Base-by-base conservation (phyloP, 2,113 vertebrate species). In the Indicator indicator region DNA sequence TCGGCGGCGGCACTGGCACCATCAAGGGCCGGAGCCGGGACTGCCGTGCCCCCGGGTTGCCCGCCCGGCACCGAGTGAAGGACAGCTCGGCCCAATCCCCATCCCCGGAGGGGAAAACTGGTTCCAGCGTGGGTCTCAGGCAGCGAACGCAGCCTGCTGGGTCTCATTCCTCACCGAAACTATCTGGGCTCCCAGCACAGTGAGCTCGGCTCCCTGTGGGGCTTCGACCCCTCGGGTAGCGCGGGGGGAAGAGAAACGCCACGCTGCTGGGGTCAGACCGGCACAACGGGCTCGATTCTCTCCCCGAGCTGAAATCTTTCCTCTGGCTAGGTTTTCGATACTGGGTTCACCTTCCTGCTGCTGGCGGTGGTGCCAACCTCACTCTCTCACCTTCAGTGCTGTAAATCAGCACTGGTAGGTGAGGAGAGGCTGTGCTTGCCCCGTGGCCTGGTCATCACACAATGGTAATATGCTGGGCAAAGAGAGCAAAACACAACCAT, bases 81-180 rank as follows among this genome's bases (percentile, higher is more conserved):
- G 21, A 3, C 81, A 0, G 50, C 48, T n/a, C 0, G 33, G 15
- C 28, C 52, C 72, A 0, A 56, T 40, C 67, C 5, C 24, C 82
- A 2, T 81, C 40, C 54, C 33, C 23, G 9, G 7, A 1, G 18
- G 18, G 16, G 7, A 3, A 3, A 16, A 4, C 32, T 11, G 9
- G 4, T n/a, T 42, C 28, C 54, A 2, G 0, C 56, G 0, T 0
- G 23, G 2, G 0, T 52, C 62, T 9, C 71, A 0, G 62, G 75
- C 69, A 6, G 50, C 17, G 3, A 1, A 3, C 20, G 38, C 0
- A 28, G 74, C 24, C 1, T 9, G 44, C 50, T 50, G 32, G 55
- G 48, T 23, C 72, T 12, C 4, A 69, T 50, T 1, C 4, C 23
- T 3, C 30, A 0, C 12, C 8, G 67, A 2, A 6, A 36, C 11